Evolutionary conservation across 30 jellyfish, hydroid and myxozoan species (phyloP), one percentile per base, ranked within the genome.

Genomic region (Sanderia malayensis): DNA sequence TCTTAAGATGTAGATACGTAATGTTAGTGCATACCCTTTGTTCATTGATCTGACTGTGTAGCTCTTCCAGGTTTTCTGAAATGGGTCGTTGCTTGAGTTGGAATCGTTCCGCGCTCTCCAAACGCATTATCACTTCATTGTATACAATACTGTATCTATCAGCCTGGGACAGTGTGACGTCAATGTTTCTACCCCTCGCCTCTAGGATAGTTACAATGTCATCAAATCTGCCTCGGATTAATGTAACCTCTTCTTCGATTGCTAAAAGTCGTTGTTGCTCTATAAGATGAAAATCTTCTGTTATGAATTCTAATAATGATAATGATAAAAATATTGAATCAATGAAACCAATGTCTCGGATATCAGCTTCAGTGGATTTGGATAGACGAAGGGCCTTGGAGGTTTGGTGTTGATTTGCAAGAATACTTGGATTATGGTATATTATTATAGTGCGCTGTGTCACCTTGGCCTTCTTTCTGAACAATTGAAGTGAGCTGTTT

Each of bases 171-270:
- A 89, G 81, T 23, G 97, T 89, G 59, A 89, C 82, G 80, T 89
- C 97, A 44, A 89, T 74, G 85, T 82, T 89, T 2, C 84, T 76
- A 61, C 94, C 97, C 55, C 97, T 67, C 79, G 97, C 94, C 89
- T 89, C 97, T 17, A 89, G 88, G 78, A 89, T 79, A 31, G 95
- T 89, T 44, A 73, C 89, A 27, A 89, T 79, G 92, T 89, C 97
- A 41, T 71, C 78, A 75, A 80, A 89, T 65, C 97, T 64, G 70
- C 79, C 97, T 66, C 97, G 85, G 67, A 78, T 45, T 34, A 91
- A 63, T 52, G 32, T 71, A n/a, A 89, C 94, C 80, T 89, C 95
- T 67, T 64, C 79, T 29, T 82, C 95, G 34, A 89, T 76, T 2
- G 94, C 78, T 17, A 28, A 45, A 34, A 77, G 62, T 28, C 74